phyloP scores from a whole-genome alignment of 2,888 invertebrate genomes.

The Sarcophaga rosellei region DNA sequence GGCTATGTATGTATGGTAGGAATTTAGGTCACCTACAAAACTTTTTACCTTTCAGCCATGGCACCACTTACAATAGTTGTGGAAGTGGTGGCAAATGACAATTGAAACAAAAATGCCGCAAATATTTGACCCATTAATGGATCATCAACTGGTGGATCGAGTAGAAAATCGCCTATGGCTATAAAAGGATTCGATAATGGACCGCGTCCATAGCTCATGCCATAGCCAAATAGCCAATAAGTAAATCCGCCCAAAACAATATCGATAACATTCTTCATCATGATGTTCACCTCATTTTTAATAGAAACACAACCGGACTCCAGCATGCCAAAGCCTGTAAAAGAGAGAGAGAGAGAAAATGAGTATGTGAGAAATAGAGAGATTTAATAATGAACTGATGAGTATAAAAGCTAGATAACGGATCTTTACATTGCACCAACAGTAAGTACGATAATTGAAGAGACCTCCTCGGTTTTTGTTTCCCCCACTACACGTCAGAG shows the following conservation, averaged over 20 bases:
- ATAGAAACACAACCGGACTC: conserved; percentile 96
- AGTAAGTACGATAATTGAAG: too few species aligned
- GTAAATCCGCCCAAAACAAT: conserved; percentile 93
- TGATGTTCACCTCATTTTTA: conserved; percentile 97
- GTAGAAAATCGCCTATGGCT: conserved; percentile 91
- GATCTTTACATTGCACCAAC: too few species aligned
- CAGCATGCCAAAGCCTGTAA: conserved; percentile 93
- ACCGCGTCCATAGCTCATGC: conserved; percentile 92
- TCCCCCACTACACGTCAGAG: too few species aligned
- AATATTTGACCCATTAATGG: conserved; percentile 92
- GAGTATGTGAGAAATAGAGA: background rate
- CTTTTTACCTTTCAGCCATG: conserved; percentile 92
- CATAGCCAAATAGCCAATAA: conserved; percentile 97
- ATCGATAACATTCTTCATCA: conserved; percentile 98
- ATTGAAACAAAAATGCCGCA: conserved; percentile 94
- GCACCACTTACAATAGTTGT: conserved; percentile 97
- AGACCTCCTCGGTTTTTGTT: too few species aligned
- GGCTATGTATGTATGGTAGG: background rate
- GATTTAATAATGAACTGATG: background rate
- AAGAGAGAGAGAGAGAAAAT: background rate
- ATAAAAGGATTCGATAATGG: conserved; percentile 89
- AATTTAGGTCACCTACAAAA: background rate
- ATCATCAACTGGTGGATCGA: conserved; percentile 89
- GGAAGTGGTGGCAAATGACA: conserved; percentile 92
- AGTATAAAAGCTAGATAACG: too few species aligned